A percentile compares a stretch with the other conserved stretches of the same genome.
Evolutionary conservation across 2,888 invertebrate genomes (phyloP).

Genomic region (Drosophila rubida): DNA sequence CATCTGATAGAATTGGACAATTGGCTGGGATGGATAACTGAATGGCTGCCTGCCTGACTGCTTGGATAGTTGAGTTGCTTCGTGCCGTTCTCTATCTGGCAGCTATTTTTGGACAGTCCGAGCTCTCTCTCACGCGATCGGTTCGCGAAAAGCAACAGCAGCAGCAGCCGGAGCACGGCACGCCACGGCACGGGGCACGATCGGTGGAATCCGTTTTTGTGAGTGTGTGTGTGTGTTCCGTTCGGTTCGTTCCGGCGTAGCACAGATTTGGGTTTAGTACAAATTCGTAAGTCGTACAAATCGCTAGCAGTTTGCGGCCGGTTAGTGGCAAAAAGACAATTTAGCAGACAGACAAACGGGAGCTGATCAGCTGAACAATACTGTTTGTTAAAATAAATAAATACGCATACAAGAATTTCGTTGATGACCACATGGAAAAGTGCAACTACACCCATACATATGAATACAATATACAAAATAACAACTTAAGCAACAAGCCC

Average conservation of each 20-base stretch:
- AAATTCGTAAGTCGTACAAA: constrained; percentile 73
- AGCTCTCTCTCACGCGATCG: constrained; percentile 15
- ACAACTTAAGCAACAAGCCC: neutral
- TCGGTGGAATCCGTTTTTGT: constrained; percentile 33
- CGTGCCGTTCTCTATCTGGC: constrained; percentile 34
- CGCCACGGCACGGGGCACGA: constrained; percentile 24
- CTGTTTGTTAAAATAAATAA: constrained; percentile 67
- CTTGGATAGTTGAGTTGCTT: constrained; percentile 8
- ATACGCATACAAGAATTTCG: constrained; percentile 50
- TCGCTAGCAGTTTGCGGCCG: constrained; percentile 60
- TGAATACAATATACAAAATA: constrained; percentile 3
- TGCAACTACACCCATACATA: constrained; percentile 54
- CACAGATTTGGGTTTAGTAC: constrained; percentile 67
- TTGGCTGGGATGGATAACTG: neutral
- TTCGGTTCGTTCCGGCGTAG: constrained; percentile 48
- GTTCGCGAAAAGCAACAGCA: constrained; percentile 44
- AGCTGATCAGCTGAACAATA: constrained; percentile 52
- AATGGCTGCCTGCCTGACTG: neutral
- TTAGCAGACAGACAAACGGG: constrained; percentile 25
- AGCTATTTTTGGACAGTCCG: constrained; percentile 55
- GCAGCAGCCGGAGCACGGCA: constrained; percentile 9
- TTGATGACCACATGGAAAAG: constrained; percentile 47
- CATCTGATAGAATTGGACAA: constrained; percentile 19
- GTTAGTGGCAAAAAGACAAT: constrained; percentile 41
- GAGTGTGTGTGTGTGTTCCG: no score